Percentiles rank a stretch among this genome's conserved stretches.
Conservation (phyloP, 2,888 invertebrate species). For the Ormyrus labotus region DNA sequence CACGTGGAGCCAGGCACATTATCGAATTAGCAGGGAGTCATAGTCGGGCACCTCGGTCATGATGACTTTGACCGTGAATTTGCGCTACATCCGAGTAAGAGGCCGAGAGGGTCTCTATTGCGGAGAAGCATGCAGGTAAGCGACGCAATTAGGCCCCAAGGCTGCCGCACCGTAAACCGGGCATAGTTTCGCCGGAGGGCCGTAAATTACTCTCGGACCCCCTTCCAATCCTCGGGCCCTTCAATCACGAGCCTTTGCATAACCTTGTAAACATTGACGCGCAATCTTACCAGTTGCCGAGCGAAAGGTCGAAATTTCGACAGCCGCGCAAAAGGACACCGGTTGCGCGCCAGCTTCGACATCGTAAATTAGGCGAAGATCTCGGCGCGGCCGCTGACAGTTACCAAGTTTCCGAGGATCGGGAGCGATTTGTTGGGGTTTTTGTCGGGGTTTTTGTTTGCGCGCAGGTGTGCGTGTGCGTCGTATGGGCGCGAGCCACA, state of each 20-base stretch:
- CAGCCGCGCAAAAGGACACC: neutral
- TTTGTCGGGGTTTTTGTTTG: neutral
- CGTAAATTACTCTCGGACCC: constrained; percentile 33
- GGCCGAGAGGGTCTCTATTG: constrained; percentile 36
- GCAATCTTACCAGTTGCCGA: neutral
- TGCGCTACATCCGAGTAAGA: constrained; percentile 34
- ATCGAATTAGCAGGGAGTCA: constrained; percentile 20
- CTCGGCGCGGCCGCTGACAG: constrained; percentile 41
- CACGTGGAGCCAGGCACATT: constrained; percentile 17
- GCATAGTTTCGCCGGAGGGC: constrained; percentile 25
- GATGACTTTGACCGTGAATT: constrained; percentile 50
- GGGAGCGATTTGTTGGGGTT: neutral
- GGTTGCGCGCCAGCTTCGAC: constrained; percentile 13
- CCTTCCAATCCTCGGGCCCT: neutral
- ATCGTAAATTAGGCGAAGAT: constrained; percentile 36
- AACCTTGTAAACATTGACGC: constrained; percentile 45
- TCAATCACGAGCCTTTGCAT: constrained; percentile 27
- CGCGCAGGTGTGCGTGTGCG: neutral
- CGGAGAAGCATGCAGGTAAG: constrained; percentile 42
- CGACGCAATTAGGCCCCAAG: constrained; percentile 32
- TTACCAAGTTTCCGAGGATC: neutral
- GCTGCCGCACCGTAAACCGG: neutral
- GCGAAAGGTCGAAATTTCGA: constrained; percentile 21
- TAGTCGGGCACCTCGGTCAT: constrained; percentile 2
- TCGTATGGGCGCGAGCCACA: constrained; percentile 8